These are phyloP conservation scores for Electrona antarctica DNA, from an alignment of 2,113 vertebrate genomes.

Conservation along the genomic window DNA sequence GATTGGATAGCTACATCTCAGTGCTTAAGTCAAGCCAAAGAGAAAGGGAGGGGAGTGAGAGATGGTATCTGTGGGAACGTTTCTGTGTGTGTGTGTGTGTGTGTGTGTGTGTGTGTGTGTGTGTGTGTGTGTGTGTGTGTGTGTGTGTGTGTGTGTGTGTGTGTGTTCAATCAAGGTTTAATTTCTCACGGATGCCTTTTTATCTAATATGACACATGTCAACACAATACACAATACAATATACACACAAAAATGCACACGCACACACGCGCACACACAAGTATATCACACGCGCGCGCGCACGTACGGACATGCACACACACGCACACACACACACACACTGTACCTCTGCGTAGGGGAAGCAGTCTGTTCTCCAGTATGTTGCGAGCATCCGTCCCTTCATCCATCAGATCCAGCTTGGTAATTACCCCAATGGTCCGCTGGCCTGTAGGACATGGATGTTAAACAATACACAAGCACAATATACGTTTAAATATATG, in stretches of 20 bases:
- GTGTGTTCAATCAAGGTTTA: neutral
- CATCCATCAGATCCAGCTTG: conserved; percentile 94
- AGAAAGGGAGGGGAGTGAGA: neutral
- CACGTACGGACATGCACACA: too few relatives aligned
- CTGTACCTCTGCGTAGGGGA: conserved; percentile 89
- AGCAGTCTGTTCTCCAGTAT: conserved; percentile 92
- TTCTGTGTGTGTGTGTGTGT: neutral
- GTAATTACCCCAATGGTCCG: conserved; percentile 95
- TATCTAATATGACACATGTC: neutral
- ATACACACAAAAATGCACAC: too few relatives aligned
- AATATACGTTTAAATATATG: neutral
- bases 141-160: too few relatives aligned
- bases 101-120: too few relatives aligned
- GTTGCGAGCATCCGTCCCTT: conserved; percentile 89
- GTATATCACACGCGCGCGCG: neutral
- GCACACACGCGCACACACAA: neutral
- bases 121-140: too few relatives aligned
- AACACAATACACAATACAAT: neutral
- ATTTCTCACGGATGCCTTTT: neutral
- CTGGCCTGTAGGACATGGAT: conserved; percentile 74
- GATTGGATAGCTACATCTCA: conserved; percentile 3
- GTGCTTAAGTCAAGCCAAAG: neutral
- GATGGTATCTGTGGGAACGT: neutral
- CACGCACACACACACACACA: conserved; percentile 5
- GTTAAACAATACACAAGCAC: too few relatives aligned